These are phyloP conservation scores for Erythrocercus mccallii DNA, from an alignment of 2,113 vertebrate species.

Conservation along the genomic window DNA sequence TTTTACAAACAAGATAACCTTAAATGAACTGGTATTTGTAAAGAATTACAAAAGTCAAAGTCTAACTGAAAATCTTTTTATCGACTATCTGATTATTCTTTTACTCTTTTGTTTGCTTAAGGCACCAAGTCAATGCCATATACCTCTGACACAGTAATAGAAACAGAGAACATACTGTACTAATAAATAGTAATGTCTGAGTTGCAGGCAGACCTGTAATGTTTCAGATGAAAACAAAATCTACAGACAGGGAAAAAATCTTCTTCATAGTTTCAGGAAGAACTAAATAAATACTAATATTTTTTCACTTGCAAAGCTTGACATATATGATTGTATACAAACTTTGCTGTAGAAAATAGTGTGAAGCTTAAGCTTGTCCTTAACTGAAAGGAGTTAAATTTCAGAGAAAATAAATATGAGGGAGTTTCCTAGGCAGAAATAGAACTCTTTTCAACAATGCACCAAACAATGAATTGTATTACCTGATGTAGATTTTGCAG, in stretches of 20 bases:
- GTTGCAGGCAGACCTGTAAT: neutral
- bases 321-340: neutral
- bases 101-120: constrained; percentile 51
- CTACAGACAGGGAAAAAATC: neutral
- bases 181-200: neutral
- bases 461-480: neutral
- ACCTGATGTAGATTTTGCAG: neutral
- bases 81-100: constrained; percentile 42
- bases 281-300: neutral
- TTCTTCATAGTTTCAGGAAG: neutral
- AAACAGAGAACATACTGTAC: constrained; percentile 26
- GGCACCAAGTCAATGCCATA: neutral
- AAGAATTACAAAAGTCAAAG: constrained; percentile 40
- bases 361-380: neutral
- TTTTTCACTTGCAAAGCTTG: neutral
- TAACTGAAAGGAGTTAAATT: neutral
- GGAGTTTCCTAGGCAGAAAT: neutral
- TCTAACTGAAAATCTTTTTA: constrained; percentile 29
- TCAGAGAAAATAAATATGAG: neutral
- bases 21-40: constrained; percentile 25
- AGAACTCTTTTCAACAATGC: neutral
- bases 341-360: neutral
- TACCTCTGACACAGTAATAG: neutral
- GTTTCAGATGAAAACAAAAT: neutral
- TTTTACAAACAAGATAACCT: neutral